These are phyloP conservation scores for Saguinus oedipus DNA, from an alignment of 2,797 vertebrate species.

Conservation along the genomic window DNA sequence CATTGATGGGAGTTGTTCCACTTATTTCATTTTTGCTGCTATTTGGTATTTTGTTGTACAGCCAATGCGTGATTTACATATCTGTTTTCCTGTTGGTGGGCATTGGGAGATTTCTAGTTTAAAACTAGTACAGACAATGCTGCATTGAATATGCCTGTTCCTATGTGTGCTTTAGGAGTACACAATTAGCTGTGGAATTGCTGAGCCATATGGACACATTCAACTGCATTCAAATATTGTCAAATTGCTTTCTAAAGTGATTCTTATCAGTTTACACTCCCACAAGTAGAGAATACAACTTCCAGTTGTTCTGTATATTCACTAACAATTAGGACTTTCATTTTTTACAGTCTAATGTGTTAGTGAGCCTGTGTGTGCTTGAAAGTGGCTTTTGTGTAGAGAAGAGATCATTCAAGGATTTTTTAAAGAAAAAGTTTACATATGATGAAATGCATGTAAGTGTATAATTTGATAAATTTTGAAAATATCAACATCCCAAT, in stretches of 20 bases:
- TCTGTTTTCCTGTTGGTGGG: background rate
- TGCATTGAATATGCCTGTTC: background rate
- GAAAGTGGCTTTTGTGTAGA: background rate
- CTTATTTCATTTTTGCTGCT: background rate
- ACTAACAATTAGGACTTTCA: background rate
- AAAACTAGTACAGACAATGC: background rate
- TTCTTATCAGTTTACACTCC: background rate
- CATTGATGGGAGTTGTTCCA: background rate
- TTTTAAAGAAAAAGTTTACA: background rate
- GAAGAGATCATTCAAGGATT: background rate
- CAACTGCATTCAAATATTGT: background rate
- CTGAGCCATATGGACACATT: background rate
- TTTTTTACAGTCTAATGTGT: background rate
- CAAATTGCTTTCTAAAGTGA: background rate
- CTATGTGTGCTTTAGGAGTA: background rate
- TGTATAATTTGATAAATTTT: background rate
- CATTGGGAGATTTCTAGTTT: background rate
- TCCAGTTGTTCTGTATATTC: background rate
- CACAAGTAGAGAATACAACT: background rate
- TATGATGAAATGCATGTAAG: background rate
- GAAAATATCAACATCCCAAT: background rate
- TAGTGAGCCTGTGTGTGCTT: background rate
- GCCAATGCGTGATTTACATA: background rate
- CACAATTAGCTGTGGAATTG: background rate
- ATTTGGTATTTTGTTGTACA: background rate